Conservation (phyloP, 1,140 invertebrate genomes). For the Zaprionus tsacasi region DNA sequence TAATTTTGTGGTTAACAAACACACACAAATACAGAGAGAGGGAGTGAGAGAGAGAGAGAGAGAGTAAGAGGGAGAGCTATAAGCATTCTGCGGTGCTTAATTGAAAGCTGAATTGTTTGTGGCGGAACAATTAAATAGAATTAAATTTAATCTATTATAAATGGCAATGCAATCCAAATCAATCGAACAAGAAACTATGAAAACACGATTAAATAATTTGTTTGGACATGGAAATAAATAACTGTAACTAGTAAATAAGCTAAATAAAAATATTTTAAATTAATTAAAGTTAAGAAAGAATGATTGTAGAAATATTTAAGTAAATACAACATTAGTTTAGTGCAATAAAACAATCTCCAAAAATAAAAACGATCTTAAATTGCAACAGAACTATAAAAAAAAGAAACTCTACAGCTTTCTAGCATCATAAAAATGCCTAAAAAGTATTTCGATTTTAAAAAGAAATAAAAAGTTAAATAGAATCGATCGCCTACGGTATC, state of each 20-base stretch:
- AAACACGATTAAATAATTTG: background rate
- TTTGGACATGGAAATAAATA: background rate
- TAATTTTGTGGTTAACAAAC: constrained; percentile 72
- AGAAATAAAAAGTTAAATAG: background rate
- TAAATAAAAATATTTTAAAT: background rate
- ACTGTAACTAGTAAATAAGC: background rate
- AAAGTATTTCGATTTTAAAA: background rate
- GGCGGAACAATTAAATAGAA: constrained; percentile 23
- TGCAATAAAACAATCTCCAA: too few species aligned
- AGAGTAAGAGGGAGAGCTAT: constrained; percentile 11
- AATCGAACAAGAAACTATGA: background rate
- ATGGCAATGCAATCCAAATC: background rate
- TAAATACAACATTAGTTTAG: too few species aligned
- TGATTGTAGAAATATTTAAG: too few species aligned
- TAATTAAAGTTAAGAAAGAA: background rate
- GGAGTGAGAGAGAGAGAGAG: background rate
- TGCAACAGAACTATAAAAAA: background rate
- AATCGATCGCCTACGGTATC: background rate
- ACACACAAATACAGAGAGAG: constrained; percentile 21
- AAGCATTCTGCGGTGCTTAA: constrained; percentile 48
- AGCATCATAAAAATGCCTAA: background rate
- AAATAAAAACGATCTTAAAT: background rate
- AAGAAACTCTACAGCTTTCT: background rate
- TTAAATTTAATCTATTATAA: constrained; percentile 27
- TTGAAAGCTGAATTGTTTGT: constrained; percentile 71